Percentiles rank a stretch among this genome's conserved stretches.
Evolutionary conservation across 2,888 invertebrate genomes (phyloP).

Genomic region (Synergus gifuensis): DNA sequence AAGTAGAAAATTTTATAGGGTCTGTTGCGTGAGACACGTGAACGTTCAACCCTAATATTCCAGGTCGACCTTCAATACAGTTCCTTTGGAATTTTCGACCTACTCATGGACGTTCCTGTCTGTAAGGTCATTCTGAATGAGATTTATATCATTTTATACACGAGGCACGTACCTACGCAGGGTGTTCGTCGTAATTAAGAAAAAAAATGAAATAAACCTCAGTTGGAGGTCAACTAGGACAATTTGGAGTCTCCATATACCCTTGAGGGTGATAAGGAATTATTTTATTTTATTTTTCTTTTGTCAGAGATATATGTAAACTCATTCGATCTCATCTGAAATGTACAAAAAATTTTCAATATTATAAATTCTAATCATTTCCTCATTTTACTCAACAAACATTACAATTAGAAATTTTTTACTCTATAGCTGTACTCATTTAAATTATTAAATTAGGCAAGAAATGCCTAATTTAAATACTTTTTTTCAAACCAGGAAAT

Average conservation of each 20-base stretch:
- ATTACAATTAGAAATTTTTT: too few relatives aligned
- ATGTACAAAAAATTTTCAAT: too few relatives aligned
- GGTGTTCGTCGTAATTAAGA: not conserved
- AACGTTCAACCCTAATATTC: slow-evolving; percentile 41
- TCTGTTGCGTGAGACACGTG: slow-evolving; percentile 40
- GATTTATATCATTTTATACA: slow-evolving; percentile 32
- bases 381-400: too few relatives aligned
- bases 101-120: slow-evolving; percentile 2
- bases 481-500: too few relatives aligned
- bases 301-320: not conserved
- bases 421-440: too few relatives aligned
- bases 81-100: slow-evolving; percentile 37
- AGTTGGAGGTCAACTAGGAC: not conserved
- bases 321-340: not conserved
- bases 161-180: not conserved
- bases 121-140: slow-evolving; percentile 29
- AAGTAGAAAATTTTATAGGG: slow-evolving; percentile 38
- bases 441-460: too few relatives aligned
- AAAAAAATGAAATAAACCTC: slow-evolving; percentile 7
- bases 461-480: too few relatives aligned
- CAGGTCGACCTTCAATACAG: slow-evolving; percentile 34
- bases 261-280: not conserved
- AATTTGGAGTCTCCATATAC: not conserved
- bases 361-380: too few relatives aligned
- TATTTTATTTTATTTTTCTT: not conserved